Evolutionary conservation across 2,797 vertebrate genomes (phyloP).

Genomic region (Neomorphus geoffroyi): DNA sequence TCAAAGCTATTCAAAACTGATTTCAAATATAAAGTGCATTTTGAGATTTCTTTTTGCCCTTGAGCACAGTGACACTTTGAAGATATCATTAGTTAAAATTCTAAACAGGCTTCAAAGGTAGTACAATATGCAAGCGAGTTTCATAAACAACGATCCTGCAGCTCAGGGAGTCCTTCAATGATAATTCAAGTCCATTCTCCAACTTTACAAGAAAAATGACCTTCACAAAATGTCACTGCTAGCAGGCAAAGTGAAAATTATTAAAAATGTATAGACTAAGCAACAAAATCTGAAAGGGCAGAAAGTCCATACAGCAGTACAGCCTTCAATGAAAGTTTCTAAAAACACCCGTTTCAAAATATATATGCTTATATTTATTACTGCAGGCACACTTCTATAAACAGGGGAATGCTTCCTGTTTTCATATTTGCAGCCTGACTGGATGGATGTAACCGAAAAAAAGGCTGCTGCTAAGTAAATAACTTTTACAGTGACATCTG

Average conservation of each 20-base stretch:
- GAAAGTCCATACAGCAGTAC: background rate
- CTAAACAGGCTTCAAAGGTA: conserved; percentile 76
- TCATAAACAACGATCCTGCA: conserved; percentile 54
- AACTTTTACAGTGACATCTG: conserved; percentile 13
- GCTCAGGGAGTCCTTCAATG: conserved; percentile 37
- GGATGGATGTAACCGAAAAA: background rate
- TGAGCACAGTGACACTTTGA: conserved; percentile 82
- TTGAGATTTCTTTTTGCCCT: conserved; percentile 71
- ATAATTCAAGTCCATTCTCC: conserved; percentile 64
- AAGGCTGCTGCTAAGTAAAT: conserved; percentile 20
- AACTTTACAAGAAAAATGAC: conserved; percentile 68
- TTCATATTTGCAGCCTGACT: background rate
- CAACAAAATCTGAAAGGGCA: conserved; percentile 58
- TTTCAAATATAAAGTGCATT: conserved; percentile 42
- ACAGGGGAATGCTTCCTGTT: background rate
- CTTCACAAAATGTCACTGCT: conserved; percentile 64
- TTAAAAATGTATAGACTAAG: conserved; percentile 61
- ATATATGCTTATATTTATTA: conserved; percentile 10
- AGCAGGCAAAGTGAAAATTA: conserved; percentile 48
- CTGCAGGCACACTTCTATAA: conserved; percentile 23
- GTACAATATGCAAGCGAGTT: conserved; percentile 37
- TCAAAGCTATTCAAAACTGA: conserved; percentile 40
- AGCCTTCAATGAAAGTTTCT: background rate
- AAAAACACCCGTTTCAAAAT: conserved; percentile 42
- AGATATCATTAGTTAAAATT: conserved; percentile 76